Evolutionary conservation across 2,888 invertebrate species (phyloP).

Genomic region (Pseudococcus viburni): DNA sequence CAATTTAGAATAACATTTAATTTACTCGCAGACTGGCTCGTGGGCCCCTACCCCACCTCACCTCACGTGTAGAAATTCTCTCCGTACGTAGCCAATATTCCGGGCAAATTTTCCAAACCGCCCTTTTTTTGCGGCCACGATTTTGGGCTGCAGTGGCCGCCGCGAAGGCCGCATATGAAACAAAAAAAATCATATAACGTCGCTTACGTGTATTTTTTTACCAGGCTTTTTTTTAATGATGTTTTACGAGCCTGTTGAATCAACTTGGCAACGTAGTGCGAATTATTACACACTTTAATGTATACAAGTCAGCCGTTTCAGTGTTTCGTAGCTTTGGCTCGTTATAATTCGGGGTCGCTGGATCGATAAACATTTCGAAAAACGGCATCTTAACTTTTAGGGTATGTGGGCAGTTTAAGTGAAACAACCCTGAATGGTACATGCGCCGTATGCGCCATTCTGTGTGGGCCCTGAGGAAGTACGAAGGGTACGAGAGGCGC

Average conservation of each 20-base stretch:
- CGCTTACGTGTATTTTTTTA: neutral
- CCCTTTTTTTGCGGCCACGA: neutral
- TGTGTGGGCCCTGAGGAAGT: neutral
- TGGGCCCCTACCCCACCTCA: no score
- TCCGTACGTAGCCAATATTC: neutral
- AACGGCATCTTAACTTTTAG: constrained; percentile 64
- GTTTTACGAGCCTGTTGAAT: constrained; percentile 66
- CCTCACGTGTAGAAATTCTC: neutral
- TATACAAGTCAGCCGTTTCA: constrained; percentile 51
- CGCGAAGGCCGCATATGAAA: neutral
- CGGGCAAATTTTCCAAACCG: neutral
- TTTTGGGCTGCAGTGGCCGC: neutral
- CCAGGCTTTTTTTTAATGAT: constrained; percentile 43
- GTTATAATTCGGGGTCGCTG: constrained; percentile 53
- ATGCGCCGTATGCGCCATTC: constrained; percentile 23
- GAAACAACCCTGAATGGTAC: constrained; percentile 50
- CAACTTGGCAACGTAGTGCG: constrained; percentile 65
- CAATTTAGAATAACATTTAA: constrained; percentile 43
- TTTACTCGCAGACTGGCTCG: constrained; percentile 7
- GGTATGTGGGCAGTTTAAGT: constrained; percentile 60
- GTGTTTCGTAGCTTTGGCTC: constrained; percentile 51
- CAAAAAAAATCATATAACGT: constrained; percentile 26
- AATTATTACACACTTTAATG: constrained; percentile 61
- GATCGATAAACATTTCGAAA: constrained; percentile 63
- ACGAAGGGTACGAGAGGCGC: neutral